Conservation (phyloP, 2,888 invertebrate genomes). For the Drosophila yooni region DNA sequence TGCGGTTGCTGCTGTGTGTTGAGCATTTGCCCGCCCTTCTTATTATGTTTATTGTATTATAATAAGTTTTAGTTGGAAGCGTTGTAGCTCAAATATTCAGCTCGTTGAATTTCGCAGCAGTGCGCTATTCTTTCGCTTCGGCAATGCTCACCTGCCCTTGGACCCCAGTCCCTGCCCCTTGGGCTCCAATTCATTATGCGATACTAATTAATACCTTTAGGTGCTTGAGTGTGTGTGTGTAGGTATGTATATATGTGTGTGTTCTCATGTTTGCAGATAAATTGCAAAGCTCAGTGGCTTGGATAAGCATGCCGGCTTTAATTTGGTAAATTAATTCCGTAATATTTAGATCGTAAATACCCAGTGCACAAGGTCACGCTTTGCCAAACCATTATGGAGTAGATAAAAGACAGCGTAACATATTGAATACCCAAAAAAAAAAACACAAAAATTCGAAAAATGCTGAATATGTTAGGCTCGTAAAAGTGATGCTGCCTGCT, state of each 20-base stretch:
- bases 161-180: background rate
- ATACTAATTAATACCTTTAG: slow-evolving; percentile 76
- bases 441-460: slow-evolving; percentile 8
- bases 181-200: slow-evolving; percentile 40
- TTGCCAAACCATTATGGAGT: slow-evolving; percentile 9
- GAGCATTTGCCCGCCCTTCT: slow-evolving; percentile 19
- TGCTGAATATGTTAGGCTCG: slow-evolving; percentile 37
- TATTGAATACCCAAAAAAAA: slow-evolving; percentile 8
- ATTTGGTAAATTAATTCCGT: slow-evolving; percentile 78
- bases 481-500: slow-evolving; percentile 25
- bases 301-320: slow-evolving; percentile 76
- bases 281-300: slow-evolving; percentile 73
- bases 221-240: slow-evolving; percentile 28
- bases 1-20: slow-evolving; percentile 2
- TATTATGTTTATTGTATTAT: slow-evolving; percentile 54
- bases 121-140: slow-evolving; percentile 13
- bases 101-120: slow-evolving; percentile 27
- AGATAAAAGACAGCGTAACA: slow-evolving; percentile 35
- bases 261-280: slow-evolving; percentile 58
- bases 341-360: slow-evolving; percentile 72
- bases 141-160: slow-evolving; percentile 5
- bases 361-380: slow-evolving; percentile 48
- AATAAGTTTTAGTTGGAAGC: slow-evolving; percentile 61
- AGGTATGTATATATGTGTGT: slow-evolving; percentile 19
- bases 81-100: slow-evolving; percentile 30